Base-by-base conservation (phyloP, 2,113 vertebrate genomes). In the Bubo scandiacus region DNA sequence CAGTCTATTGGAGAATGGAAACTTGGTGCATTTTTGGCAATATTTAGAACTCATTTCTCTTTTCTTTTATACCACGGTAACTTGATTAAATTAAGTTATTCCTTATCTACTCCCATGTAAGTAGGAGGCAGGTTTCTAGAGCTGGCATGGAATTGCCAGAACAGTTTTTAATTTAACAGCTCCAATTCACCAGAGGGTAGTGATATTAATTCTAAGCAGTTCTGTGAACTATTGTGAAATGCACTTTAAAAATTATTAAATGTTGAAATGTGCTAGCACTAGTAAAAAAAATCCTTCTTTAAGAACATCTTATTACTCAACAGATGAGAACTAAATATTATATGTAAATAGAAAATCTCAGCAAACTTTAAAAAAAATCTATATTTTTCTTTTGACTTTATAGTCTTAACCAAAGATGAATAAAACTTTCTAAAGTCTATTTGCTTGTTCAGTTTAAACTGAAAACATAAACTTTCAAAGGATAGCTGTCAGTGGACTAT, bases 91-190 rank as follows among this genome's bases (percentile, higher is more conserved):
- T 80, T 43, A 89, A 87, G n/a, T 77, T 68, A 77, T 72, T 91
- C 57, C 38, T 87, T 91, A 75, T 72, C 81, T 86, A 26, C 27
- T 90, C 8, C 30, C 13, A 1, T 49, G 15, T 87, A 90, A 75
- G 61, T 43, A 79, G 71, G 66, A 82, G 66, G 49, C 43, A 81
- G 18, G 14, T 81, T 95, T 81, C 74, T 61, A 82, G 29, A 29
- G 29, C 45, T 5, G 1, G 40, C 49, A 32, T 55, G 62, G 67
- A 81, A 34, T 30, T 54, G 38, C 30, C 17, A 54, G 38, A 52
- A 68, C 12, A 29, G 40, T 25, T 96, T 94, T 94, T 88, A 86
- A 90, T 90, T 92, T 87, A 74, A 77, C 52, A 81, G 26, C 47
- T 59, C n/a, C 59, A 40, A 74, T 77, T 88, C 80, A 70, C n/a